Evolutionary conservation across 1,140 invertebrate species (phyloP).

Genomic region (Heliconius eleuchia): DNA sequence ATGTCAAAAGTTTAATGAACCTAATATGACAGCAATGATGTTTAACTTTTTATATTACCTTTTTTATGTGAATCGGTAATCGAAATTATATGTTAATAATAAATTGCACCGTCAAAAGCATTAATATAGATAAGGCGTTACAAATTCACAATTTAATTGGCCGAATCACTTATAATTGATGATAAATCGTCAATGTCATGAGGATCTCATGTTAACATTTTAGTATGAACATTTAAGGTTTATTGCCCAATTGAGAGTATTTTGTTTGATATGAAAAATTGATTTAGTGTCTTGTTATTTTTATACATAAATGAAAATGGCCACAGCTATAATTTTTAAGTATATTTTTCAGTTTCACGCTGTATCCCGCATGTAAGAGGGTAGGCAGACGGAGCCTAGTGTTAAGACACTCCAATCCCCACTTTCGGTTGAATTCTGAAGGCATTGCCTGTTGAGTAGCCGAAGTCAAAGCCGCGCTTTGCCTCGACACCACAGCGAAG

Average conservation of each 20-base stretch:
- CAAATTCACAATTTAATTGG: conserved; percentile 20
- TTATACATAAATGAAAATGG: neutral
- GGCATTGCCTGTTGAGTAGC: no score
- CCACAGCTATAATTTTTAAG: neutral
- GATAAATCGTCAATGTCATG: conserved; percentile 22
- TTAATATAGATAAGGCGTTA: conserved; percentile 44
- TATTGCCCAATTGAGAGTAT: conserved; percentile 7
- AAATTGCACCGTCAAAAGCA: conserved; percentile 47
- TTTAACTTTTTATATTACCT: conserved; percentile 22
- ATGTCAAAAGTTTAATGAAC: conserved; percentile 31
- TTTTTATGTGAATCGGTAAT: conserved; percentile 40
- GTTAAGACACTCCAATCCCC: no score
- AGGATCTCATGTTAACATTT: conserved; percentile 17
- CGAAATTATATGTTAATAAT: conserved; percentile 48
- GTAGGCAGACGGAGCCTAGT: no score
- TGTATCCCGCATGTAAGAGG: no score
- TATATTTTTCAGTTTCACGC: neutral
- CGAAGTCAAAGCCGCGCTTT: no score
- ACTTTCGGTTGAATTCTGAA: no score
- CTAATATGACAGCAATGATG: conserved; percentile 26
- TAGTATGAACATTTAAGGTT: conserved; percentile 7
- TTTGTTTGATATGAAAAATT: neutral
- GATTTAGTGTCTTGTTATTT: neutral
- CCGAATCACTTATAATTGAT: conserved; percentile 21
- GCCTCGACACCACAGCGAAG: no score